Conservation (phyloP, 2,888 invertebrate genomes). For the Philhelius pedissequus region DNA sequence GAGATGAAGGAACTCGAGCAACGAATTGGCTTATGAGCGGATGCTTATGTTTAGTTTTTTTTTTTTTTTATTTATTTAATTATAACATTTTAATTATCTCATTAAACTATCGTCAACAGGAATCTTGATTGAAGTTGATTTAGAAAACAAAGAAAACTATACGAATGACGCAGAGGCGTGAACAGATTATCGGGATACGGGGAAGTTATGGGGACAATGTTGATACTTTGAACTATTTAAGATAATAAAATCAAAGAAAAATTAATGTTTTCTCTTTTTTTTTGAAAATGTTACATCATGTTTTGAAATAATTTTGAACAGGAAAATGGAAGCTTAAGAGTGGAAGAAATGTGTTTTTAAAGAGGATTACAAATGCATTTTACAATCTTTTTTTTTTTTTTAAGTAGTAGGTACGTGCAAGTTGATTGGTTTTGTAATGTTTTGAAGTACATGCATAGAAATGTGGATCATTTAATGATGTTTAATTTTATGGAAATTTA, state of each 20-base stretch:
- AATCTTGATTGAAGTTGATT: constrained; percentile 5
- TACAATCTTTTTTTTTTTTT: neutral
- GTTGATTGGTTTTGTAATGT: neutral
- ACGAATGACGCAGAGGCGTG: constrained; percentile 17
- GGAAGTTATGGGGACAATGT: neutral
- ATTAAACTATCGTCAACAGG: constrained; percentile 34
- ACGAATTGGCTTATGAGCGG: constrained; percentile 21
- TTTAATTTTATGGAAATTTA: neutral
- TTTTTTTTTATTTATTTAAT: constrained; percentile 31
- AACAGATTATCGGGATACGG: constrained; percentile 13
- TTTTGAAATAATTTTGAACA: neutral
- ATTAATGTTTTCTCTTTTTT: neutral
- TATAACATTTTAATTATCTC: constrained; percentile 15
- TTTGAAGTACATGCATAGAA: neutral
- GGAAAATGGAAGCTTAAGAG: neutral
- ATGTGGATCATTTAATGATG: neutral
- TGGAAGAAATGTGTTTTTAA: neutral
- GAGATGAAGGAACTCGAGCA: neutral
- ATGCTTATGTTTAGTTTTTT: constrained; percentile 26
- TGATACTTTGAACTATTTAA: neutral
- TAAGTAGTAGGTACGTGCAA: neutral
- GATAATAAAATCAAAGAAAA: constrained; percentile 6
- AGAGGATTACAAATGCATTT: neutral
- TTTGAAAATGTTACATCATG: neutral
- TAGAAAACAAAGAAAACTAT: neutral